Conservation (phyloP, 2,888 invertebrate species). For the Apoda limacodes region DNA sequence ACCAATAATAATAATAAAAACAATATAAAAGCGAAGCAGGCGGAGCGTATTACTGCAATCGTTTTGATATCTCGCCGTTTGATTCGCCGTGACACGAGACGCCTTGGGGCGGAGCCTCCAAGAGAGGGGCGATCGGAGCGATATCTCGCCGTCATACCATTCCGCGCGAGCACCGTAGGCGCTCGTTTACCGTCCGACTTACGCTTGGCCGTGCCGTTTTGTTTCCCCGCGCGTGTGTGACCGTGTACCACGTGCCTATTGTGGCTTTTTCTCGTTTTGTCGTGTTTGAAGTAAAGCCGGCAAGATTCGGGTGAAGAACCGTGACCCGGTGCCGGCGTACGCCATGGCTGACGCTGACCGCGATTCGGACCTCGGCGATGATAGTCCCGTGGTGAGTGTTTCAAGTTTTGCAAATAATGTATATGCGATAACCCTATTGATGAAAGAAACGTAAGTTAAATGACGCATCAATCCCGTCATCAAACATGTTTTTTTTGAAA, state of each 20-base stretch:
- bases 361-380: slow-evolving; percentile 82
- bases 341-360: slow-evolving; percentile 78
- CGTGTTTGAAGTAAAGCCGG: slow-evolving; percentile 47
- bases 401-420: too few species aligned
- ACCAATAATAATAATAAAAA: too few species aligned
- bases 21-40: slow-evolving; percentile 56
- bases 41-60: slow-evolving; percentile 58
- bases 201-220: slow-evolving; percentile 19
- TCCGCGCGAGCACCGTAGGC: slow-evolving; percentile 40
- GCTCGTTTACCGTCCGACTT: slow-evolving; percentile 29
- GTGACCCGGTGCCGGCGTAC: slow-evolving; percentile 88
- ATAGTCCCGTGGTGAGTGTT: slow-evolving; percentile 78
- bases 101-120: slow-evolving; percentile 56
- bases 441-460: too few species aligned
- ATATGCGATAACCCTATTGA: too few species aligned
- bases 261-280: slow-evolving; percentile 38
- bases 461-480: too few species aligned
- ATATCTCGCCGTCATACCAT: slow-evolving; percentile 39
- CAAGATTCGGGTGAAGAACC: slow-evolving; percentile 92
- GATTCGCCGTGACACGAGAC: slow-evolving; percentile 61
- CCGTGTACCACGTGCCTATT: slow-evolving; percentile 36
- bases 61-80: slow-evolving; percentile 61
- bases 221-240: slow-evolving; percentile 46
- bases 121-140: slow-evolving; percentile 36
- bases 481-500: too few species aligned